Evolutionary conservation across 2,888 invertebrate genomes (phyloP).

Genomic region (Anoncus sp.): DNA sequence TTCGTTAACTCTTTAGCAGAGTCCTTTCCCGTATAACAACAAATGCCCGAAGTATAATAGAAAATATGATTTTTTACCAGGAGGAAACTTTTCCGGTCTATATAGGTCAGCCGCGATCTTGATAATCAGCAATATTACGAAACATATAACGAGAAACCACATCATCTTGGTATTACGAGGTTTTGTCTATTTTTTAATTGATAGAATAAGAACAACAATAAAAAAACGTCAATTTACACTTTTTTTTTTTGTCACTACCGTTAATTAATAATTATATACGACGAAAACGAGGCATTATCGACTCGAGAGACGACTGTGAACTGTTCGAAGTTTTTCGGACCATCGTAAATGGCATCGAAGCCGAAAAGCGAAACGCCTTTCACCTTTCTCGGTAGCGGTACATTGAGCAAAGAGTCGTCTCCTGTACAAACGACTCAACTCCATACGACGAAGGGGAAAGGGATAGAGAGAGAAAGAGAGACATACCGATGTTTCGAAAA

Average conservation of each 20-base stretch:
- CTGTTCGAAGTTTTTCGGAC: constrained; percentile 44
- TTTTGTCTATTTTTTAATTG: too few species aligned
- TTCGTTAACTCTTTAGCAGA: too few species aligned
- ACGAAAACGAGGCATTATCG: constrained; percentile 20
- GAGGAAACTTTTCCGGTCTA: constrained; percentile 72
- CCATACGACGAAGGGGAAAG: constrained; percentile 15
- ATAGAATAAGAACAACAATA: neutral
- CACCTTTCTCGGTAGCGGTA: constrained; percentile 42
- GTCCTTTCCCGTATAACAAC: too few species aligned
- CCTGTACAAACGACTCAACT: constrained; percentile 27
- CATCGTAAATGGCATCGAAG: constrained; percentile 21
- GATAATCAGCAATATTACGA: constrained; percentile 62
- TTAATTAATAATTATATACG: too few species aligned
- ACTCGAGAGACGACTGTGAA: constrained; percentile 35
- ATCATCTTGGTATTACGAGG: constrained; percentile 69
- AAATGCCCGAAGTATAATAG: too few species aligned
- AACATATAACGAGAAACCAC: constrained; percentile 72
- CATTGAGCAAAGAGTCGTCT: neutral
- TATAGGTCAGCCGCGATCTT: constrained; percentile 67
- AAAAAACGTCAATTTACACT: constrained; percentile 1
- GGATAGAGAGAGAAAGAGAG: too few species aligned
- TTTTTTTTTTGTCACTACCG: neutral
- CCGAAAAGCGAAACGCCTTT: constrained; percentile 61
- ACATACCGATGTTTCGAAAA: constrained; percentile 11
- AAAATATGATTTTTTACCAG: constrained; percentile 71